phyloP scores from a whole-genome alignment of 2,888 invertebrate species.

The Drymonia ruficornis region DNA sequence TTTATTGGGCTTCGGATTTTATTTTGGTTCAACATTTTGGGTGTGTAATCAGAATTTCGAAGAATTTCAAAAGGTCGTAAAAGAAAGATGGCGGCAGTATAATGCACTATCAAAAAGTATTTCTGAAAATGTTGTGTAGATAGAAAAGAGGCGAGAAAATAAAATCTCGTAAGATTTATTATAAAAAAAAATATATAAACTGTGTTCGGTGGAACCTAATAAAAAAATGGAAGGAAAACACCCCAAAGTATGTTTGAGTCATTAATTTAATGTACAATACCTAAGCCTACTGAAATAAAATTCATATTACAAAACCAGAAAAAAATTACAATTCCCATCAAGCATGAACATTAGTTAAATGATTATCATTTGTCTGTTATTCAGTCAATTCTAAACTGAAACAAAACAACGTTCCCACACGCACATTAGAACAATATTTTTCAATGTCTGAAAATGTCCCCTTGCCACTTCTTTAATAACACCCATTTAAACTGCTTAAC shows the following conservation, averaged over 20 bases:
- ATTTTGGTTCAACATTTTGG: constrained; percentile 30
- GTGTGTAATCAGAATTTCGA: constrained; percentile 26
- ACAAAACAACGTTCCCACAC: background rate
- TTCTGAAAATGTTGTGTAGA: background rate
- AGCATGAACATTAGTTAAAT: background rate
- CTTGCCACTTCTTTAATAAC: constrained; percentile 31
- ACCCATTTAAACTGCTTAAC: constrained; percentile 45
- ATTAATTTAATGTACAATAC: too few relatives aligned
- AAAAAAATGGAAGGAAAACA: too few relatives aligned
- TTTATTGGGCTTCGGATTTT: constrained; percentile 39
- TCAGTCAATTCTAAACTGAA: background rate
- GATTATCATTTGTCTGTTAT: background rate
- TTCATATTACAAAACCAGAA: too few relatives aligned
- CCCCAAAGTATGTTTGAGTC: too few relatives aligned
- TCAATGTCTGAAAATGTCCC: constrained; percentile 3
- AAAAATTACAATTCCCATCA: too few relatives aligned
- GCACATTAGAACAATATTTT: constrained; percentile 1
- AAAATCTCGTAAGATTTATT: too few relatives aligned
- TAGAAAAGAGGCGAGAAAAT: too few relatives aligned
- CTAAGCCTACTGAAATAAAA: too few relatives aligned
- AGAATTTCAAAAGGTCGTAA: background rate
- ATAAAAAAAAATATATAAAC: too few relatives aligned
- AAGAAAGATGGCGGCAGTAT: background rate
- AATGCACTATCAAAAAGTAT: background rate
- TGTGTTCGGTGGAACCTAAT: too few relatives aligned